phyloP scores from a whole-genome alignment of 53 echinoderm and acorn worm genomes.

The Stichopus horrens region DNA sequence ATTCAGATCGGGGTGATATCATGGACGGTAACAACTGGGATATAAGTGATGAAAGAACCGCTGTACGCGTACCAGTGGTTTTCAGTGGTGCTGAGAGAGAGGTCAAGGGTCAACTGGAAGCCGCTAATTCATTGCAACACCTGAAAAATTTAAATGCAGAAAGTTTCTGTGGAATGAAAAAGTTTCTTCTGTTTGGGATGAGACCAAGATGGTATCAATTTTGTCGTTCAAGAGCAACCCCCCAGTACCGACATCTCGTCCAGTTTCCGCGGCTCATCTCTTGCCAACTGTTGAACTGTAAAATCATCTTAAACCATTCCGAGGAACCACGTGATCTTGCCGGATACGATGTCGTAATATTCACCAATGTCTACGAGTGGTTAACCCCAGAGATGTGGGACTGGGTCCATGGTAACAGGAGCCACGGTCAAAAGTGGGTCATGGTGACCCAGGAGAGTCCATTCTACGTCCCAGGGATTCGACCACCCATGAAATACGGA shows the following conservation, averaged over 20 bases:
- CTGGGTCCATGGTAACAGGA: constrained; percentile 18
- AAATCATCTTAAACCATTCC: constrained; percentile 1
- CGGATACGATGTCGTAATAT: constrained; percentile 20
- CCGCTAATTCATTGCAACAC: background rate
- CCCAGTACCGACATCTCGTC: background rate
- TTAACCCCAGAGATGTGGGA: constrained; percentile 27
- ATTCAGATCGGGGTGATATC: background rate
- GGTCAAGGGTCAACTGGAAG: background rate
- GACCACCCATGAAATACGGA: constrained; percentile 20
- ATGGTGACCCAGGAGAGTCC: constrained; percentile 48
- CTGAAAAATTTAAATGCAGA: background rate
- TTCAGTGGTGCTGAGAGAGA: background rate
- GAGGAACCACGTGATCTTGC: constrained; percentile 7
- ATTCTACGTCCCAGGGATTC: constrained; percentile 30
- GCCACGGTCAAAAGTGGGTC: constrained; percentile 30
- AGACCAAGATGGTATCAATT: constrained; percentile 30
- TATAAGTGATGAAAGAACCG: background rate
- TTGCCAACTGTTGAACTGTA: constrained; percentile 5
- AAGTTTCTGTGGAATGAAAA: constrained; percentile 22
- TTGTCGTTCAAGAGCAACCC: constrained; percentile 2
- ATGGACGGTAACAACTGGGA: background rate
- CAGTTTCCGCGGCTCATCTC: constrained; percentile 1
- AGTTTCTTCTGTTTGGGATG: constrained; percentile 36
- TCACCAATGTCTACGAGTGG: constrained; percentile 44
- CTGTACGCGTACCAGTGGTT: background rate